phyloP scores from a whole-genome alignment of 2,113 vertebrate species.

The Ailurus styani region DNA sequence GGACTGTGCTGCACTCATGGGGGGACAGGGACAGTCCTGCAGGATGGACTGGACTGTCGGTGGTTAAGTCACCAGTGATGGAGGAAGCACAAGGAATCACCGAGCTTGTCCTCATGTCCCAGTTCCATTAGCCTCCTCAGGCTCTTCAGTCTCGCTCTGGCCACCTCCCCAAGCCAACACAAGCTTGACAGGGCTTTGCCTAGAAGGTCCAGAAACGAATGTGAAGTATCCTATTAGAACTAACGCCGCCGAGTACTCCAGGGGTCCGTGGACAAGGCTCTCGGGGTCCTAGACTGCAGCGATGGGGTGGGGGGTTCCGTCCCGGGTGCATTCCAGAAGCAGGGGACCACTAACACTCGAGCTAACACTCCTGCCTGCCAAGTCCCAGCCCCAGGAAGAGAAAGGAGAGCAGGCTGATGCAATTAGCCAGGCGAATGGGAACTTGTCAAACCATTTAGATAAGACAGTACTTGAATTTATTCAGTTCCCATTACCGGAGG shows the following conservation, averaged over 20 bases:
- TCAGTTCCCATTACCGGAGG: not conserved
- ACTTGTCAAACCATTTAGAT: constrained; percentile 58
- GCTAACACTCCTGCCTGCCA: not conserved
- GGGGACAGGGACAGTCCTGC: not conserved
- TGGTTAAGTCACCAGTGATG: not conserved
- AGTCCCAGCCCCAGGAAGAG: not conserved
- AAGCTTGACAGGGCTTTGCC: not conserved
- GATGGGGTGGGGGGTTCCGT: not conserved
- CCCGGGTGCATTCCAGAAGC: not conserved
- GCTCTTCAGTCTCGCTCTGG: not conserved
- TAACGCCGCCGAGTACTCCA: not conserved
- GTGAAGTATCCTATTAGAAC: not conserved
- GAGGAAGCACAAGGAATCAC: not conserved
- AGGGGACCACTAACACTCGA: not conserved
- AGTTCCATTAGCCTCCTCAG: not conserved
- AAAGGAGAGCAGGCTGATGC: not conserved
- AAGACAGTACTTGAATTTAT: constrained; percentile 56
- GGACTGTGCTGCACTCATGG: not conserved
- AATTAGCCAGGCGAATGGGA: constrained; percentile 57
- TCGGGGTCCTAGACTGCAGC: not conserved
- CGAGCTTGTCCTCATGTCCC: not conserved
- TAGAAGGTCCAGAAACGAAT: not conserved
- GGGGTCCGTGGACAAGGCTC: not conserved
- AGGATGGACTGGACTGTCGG: not conserved
- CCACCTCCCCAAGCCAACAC: not conserved